Evolutionary conservation across 2,113 vertebrate genomes (phyloP), one percentile per base, ranked within the genome.

Genomic region (human): DNA sequence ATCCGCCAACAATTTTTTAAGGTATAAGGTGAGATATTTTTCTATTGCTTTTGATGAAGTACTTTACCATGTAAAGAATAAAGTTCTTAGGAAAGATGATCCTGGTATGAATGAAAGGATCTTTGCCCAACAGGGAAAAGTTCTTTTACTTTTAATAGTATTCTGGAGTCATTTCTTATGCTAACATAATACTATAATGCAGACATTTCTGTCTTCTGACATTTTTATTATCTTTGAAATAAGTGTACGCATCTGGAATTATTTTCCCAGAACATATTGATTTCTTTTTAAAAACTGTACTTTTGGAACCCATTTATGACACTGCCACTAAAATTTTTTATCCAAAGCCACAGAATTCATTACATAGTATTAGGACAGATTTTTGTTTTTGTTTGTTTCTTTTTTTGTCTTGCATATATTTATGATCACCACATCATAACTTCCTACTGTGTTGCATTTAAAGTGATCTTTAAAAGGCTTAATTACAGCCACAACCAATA

Each of bases 191-290:
- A 66, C 2, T 14, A 50, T 20, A 59, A 79, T 89, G 8, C 32
- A 70, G 48, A 55, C 4, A 11, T 93, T 80, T 7, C 16, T 81
- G 11, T 64, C 10, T 68, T 89, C 35, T 5, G 8, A 4, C 5
- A 88, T 92, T 94, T 94, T 93, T 76, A 45, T 57, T 95, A 64
- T 48, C 70, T 85, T 22, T 93, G 64, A 92, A 59, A 79, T 94
- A 81, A 78, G 3, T 40, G 48, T 55, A 55, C 85, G 92, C 18
- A 93, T 38, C 14, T 93, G 50, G 27, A 3, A 81, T 17, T 13
- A 80, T 90, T 68, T 84, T 52, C 13, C 12, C 22, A 52, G 43
- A 70, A 25, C 6, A 90, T 48, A 48, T 27, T 82, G 3, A 59
- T 59, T 76, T 75, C 12, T 32, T 84, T 89, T 27, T 20, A 55